phyloP scores from a whole-genome alignment of 1,140 invertebrate genomes.

The Aphelinus atriplicis region DNA sequence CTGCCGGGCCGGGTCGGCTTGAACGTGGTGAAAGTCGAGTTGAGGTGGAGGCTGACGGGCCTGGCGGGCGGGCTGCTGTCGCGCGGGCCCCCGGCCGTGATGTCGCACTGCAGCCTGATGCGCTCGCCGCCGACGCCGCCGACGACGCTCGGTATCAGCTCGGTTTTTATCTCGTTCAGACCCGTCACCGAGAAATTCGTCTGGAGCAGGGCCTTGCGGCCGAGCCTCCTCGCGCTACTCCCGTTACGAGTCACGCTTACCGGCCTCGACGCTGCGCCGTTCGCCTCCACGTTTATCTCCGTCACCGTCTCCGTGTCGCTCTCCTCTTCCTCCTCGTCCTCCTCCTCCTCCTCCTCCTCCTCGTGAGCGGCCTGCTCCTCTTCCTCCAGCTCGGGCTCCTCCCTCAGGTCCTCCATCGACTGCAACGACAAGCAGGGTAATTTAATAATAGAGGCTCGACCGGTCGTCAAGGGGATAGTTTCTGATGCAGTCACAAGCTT shows the following conservation, averaged over 20 bases:
- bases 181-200: constrained; percentile 60
- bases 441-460: no score
- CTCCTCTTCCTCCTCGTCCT: constrained; percentile 55
- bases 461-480: no score
- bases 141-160: constrained; percentile 44
- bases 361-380: constrained; percentile 58
- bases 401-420: constrained; percentile 65
- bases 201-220: constrained; percentile 46
- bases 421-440: constrained; percentile 25
- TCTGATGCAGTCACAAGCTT: no score
- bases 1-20: constrained; percentile 52
- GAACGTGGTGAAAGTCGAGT: constrained; percentile 45
- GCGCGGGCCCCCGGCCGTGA: not conserved
- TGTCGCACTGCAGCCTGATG: not conserved
- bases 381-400: constrained; percentile 66
- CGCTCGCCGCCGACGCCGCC: constrained; percentile 26
- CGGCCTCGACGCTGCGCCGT: constrained; percentile 55
- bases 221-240: constrained; percentile 22
- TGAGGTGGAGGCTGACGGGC: constrained; percentile 56
- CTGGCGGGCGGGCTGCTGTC: constrained; percentile 48
- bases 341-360: constrained; percentile 61
- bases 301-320: constrained; percentile 45
- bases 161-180: constrained; percentile 58
- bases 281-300: constrained; percentile 36
- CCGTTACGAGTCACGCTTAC: constrained; percentile 52